Evolutionary conservation across 2,113 vertebrate genomes (phyloP), one percentile per base, ranked within the genome.

Genomic region (Cairina moschata): DNA sequence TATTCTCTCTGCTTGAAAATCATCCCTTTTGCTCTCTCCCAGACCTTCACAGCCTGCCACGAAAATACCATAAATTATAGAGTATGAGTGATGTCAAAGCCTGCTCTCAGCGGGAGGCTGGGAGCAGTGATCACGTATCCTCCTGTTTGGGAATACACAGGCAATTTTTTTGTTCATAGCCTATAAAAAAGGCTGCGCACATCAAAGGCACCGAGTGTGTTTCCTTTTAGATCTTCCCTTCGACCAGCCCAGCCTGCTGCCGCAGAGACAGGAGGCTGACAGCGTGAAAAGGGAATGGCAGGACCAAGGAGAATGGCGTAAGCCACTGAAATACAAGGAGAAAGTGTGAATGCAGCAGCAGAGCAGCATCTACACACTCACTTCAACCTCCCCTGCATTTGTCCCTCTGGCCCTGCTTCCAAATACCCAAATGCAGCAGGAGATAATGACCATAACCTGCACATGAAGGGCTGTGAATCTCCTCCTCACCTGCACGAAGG

Each of bases 51-150:
- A 93, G 90, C 86, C 88, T 93, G 85, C 90, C 89, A 78, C 90
- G 93, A 93, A 96, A 95, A 95, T 92, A 84, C 66, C 86, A 97
- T 96, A 83, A 97, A 97, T 97, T 97, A 95, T 71, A 92, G 66
- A 97, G 58, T 12, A 73, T 67, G 95, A 95, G 90, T 84, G 90
- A 95, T 95, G 92, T 94, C 91, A 97, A 96, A 96, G 90, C 62
- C 63, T 84, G 48, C 36, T 86, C 67, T 96, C 83, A 42, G 83
- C 88, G 79, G 78, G 44, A 81, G 73, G 21, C 74, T 88, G 36
- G 68, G 56, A 93, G 60, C 66, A 91, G 74, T 65, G 93, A 94
- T 76, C 82, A 28, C 29, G 18, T 60, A 86, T 84, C 93, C 60
- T 81, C 88, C 55, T 62, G 74, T 87, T 95, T 68, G 88, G 89